Conservation (phyloP, 2,797 vertebrate genomes). For the Coccyzus lansbergi region DNA sequence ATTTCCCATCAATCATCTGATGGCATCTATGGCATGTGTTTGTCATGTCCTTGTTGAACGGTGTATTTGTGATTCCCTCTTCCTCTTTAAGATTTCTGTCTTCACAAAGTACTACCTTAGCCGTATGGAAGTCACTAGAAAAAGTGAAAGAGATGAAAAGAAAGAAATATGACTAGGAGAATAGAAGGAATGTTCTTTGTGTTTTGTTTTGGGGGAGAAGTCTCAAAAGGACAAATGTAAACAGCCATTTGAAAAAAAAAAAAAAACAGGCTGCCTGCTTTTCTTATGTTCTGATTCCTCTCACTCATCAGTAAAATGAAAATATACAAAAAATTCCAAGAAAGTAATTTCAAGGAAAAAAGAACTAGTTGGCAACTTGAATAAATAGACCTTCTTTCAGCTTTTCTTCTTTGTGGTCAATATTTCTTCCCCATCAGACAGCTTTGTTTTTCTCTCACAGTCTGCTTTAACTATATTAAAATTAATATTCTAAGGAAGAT, state of each 20-base stretch:
- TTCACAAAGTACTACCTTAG: not conserved
- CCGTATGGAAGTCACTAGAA: not conserved
- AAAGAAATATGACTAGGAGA: not conserved
- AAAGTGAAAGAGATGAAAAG: not conserved
- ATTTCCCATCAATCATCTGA: not conserved
- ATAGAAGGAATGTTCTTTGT: not conserved
- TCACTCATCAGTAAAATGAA: slow-evolving; percentile 13
- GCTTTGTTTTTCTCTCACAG: not conserved
- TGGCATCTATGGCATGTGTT: not conserved
- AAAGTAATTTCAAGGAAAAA: slow-evolving; percentile 30
- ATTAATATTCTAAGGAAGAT: not conserved
- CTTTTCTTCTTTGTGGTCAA: not conserved
- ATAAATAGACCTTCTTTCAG: not conserved
- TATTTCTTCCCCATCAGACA: not conserved
- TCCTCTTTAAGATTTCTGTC: not conserved
- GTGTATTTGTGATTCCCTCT: not conserved
- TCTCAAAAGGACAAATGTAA: not conserved
- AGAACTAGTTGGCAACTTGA: not conserved
- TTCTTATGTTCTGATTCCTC: slow-evolving; percentile 28
- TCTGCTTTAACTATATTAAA: not conserved
- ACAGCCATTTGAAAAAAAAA: not conserved
- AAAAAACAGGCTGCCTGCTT: not conserved
- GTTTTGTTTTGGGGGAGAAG: slow-evolving; percentile 6
- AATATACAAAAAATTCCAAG: slow-evolving; percentile 3
- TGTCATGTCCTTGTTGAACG: not conserved